phyloP scores from a whole-genome alignment of 2,113 vertebrate species.

The Nyctereutes procyonoides region DNA sequence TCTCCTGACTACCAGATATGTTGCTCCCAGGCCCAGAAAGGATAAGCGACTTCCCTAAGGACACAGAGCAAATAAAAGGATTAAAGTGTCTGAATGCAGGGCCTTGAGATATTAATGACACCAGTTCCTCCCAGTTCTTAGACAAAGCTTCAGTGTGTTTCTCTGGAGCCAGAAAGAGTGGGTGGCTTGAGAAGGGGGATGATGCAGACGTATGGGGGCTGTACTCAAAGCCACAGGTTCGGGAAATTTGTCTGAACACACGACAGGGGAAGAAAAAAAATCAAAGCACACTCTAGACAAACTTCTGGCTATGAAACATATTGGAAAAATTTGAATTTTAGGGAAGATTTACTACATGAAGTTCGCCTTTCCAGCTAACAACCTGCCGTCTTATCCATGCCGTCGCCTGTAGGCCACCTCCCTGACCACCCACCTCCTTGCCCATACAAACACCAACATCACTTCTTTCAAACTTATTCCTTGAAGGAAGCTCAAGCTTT shows the following conservation, averaged over 20 bases:
- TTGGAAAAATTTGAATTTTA: background rate
- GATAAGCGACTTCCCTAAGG: background rate
- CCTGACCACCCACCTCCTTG: background rate
- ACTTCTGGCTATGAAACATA: background rate
- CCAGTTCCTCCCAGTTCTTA: constrained; percentile 20
- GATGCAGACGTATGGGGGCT: background rate
- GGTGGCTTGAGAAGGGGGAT: background rate
- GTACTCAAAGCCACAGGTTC: background rate
- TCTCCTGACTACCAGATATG: background rate
- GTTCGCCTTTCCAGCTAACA: background rate
- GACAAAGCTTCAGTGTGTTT: background rate
- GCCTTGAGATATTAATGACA: background rate
- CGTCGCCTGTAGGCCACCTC: background rate
- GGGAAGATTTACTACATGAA: background rate
- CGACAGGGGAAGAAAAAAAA: background rate
- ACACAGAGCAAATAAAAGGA: constrained; percentile 44
- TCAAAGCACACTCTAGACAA: background rate
- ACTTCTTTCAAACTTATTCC: background rate
- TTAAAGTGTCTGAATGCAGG: background rate
- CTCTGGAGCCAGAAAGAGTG: background rate
- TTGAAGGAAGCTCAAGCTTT: background rate
- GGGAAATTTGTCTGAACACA: constrained; percentile 40
- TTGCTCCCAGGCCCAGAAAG: constrained; percentile 13
- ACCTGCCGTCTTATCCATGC: background rate
- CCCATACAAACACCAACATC: background rate